phyloP scores from a whole-genome alignment of 2,888 invertebrate species.

The Hypselothyrea guttata region DNA sequence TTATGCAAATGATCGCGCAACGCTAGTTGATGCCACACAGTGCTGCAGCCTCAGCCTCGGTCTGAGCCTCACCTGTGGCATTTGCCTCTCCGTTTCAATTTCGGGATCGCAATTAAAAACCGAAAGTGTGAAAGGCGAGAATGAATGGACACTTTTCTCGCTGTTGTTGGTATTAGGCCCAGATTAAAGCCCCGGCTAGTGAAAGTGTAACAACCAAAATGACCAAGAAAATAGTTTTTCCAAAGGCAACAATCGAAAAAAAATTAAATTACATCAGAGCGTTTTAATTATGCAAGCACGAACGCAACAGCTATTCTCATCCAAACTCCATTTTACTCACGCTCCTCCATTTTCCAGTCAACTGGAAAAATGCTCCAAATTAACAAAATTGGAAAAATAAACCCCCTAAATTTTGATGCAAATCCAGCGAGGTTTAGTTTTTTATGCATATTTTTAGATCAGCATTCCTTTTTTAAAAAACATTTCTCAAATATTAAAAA shows the following conservation, averaged over 20 bases:
- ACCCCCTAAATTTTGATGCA: too few relatives aligned
- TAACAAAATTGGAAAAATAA: too few relatives aligned
- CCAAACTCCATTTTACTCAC: too few relatives aligned
- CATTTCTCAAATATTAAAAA: too few relatives aligned
- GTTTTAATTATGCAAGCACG: too few relatives aligned
- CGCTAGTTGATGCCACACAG: conserved; percentile 12
- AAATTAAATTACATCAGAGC: neutral
- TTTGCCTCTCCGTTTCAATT: conserved; percentile 43
- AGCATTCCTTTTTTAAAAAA: too few relatives aligned
- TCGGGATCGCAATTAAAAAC: conserved; percentile 63
- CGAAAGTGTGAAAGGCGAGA: conserved; percentile 64
- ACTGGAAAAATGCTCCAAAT: too few relatives aligned
- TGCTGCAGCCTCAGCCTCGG: neutral
- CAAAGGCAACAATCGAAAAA: too few relatives aligned
- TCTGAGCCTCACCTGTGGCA: conserved; percentile 21
- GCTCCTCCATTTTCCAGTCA: too few relatives aligned
- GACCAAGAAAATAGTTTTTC: neutral
- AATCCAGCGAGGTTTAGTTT: too few relatives aligned
- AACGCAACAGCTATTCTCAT: too few relatives aligned
- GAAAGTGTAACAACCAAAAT: conserved; percentile 30
- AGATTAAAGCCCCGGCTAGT: conserved; percentile 30
- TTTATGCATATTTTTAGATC: too few relatives aligned
- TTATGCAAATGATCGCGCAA: conserved; percentile 69
- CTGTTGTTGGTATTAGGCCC: conserved; percentile 7
- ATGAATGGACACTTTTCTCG: conserved; percentile 23